These are phyloP conservation scores for Takifugu bimaculatus DNA, from an alignment of 2,113 vertebrate species.

Conservation along the genomic window DNA sequence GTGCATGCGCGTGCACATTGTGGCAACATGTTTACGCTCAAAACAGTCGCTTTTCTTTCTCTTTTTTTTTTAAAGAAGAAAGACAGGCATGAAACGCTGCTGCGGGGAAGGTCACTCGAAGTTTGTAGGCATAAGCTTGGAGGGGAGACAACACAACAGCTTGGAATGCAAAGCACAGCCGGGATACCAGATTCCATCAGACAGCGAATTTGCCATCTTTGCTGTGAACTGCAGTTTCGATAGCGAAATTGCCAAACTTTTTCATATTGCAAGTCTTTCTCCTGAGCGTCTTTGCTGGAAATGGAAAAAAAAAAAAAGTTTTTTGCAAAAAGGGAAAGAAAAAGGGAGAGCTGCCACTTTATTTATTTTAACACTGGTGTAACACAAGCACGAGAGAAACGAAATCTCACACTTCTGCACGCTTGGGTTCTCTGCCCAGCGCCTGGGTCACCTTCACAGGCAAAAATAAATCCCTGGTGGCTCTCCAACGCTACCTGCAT, in stretches of 20 bases:
- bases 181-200: conserved; percentile 27
- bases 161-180: conserved; percentile 36
- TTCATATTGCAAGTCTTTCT: conserved; percentile 6
- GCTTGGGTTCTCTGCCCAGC: conserved; percentile 66
- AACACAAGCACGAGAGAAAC: conserved; percentile 56
- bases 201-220: conserved; percentile 25
- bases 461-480: conserved; percentile 62
- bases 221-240: conserved; percentile 15
- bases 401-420: conserved; percentile 71
- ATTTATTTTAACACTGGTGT: conserved; percentile 44
- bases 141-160: conserved; percentile 39
- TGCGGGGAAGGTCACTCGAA: conserved; percentile 49
- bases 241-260: conserved; percentile 2
- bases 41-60: conserved; percentile 38
- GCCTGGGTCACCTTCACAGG: conserved; percentile 69
- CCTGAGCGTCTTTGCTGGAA: neutral
- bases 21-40: conserved; percentile 32
- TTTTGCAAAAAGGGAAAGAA: neutral
- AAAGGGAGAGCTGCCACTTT: neutral
- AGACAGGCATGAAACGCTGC: conserved; percentile 32
- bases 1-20: conserved; percentile 6
- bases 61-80: conserved; percentile 10
- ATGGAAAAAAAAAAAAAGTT: neutral
- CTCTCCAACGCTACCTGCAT: conserved; percentile 62
- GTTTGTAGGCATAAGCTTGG: conserved; percentile 37